These are phyloP conservation scores for Chouioia cunea DNA, from an alignment of 2,888 invertebrate genomes.

Conservation along the genomic window DNA sequence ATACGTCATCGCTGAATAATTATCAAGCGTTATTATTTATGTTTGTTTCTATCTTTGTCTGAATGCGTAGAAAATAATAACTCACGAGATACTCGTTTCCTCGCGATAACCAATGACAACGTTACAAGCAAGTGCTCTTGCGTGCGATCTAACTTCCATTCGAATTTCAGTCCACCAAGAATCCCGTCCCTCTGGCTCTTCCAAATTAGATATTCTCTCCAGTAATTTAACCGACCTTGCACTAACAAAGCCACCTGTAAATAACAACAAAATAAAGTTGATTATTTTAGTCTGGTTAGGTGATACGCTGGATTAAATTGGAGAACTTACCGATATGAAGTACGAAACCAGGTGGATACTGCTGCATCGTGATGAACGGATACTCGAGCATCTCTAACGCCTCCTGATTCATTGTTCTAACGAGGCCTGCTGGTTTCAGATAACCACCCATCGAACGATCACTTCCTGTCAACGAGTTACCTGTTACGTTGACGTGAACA, in stretches of 20 bases:
- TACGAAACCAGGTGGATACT: conserved; percentile 90
- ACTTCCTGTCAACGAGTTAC: conserved; percentile 80
- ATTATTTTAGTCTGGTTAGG: too few species aligned
- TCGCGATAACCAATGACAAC: conserved; percentile 96
- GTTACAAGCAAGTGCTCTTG: conserved; percentile 91
- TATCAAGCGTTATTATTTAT: background rate
- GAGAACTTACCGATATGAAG: conserved; percentile 79
- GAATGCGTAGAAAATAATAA: background rate
- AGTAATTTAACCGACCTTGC: conserved; percentile 87
- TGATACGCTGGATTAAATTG: background rate
- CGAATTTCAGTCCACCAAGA: conserved; percentile 98
- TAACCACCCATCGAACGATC: conserved; percentile 75
- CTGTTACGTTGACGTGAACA: too few species aligned
- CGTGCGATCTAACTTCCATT: conserved; percentile 95
- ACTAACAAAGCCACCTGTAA: conserved; percentile 82
- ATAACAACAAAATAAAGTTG: background rate
- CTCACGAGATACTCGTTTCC: conserved; percentile 90
- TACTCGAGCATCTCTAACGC: conserved; percentile 93
- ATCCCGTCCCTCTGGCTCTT: conserved; percentile 92
- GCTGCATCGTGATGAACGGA: conserved; percentile 93
- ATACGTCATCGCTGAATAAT: conserved; percentile 87
- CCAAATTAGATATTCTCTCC: conserved; percentile 84
- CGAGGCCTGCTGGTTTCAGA: conserved; percentile 71
- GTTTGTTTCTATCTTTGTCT: background rate
- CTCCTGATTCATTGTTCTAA: conserved; percentile 80